These are phyloP conservation scores for Molanna angustata DNA, from an alignment of 2,888 invertebrate species.

Conservation along the genomic window DNA sequence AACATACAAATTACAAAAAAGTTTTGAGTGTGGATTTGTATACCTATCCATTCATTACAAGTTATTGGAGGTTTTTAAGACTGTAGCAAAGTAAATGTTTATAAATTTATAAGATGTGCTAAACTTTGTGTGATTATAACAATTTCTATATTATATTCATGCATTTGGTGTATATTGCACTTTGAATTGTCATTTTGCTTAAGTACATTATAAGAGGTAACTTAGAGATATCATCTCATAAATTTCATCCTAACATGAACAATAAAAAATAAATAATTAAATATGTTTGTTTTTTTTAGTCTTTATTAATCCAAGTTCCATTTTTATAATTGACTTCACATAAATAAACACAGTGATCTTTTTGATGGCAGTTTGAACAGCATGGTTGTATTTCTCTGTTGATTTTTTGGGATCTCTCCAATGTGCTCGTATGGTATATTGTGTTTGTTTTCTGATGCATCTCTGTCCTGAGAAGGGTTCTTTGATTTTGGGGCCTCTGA, in stretches of 20 bases:
- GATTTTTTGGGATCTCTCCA: slow-evolving; percentile 6
- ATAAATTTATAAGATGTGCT: slow-evolving; percentile 12
- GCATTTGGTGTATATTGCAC: slow-evolving; percentile 21
- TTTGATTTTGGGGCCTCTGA: slow-evolving; percentile 1
- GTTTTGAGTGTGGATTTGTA: too few species aligned
- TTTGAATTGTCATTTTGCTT: slow-evolving; percentile 20
- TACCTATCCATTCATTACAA: too few species aligned
- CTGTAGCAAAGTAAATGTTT: slow-evolving; percentile 18
- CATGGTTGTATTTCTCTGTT: slow-evolving; percentile 1
- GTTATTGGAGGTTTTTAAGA: slow-evolving; percentile 14
- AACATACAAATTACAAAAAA: too few species aligned
- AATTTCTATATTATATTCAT: slow-evolving; percentile 14
- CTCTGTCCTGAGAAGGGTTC: slow-evolving; percentile 11
- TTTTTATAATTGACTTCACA: slow-evolving; percentile 26
- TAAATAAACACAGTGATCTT: slow-evolving; percentile 18
- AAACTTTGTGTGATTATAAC: slow-evolving; percentile 17
- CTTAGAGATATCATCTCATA: slow-evolving; percentile 14
- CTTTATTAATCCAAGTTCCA: slow-evolving; percentile 22
- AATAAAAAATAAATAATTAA: slow-evolving; percentile 16
- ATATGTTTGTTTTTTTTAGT: not conserved
- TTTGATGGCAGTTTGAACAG: slow-evolving; percentile 7
- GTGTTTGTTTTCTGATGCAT: not conserved
- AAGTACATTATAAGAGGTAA: slow-evolving; percentile 6
- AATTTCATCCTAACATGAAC: slow-evolving; percentile 24
- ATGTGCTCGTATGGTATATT: not conserved